phyloP scores from a whole-genome alignment of 2,888 invertebrate species.

The Macrophya annulata region DNA sequence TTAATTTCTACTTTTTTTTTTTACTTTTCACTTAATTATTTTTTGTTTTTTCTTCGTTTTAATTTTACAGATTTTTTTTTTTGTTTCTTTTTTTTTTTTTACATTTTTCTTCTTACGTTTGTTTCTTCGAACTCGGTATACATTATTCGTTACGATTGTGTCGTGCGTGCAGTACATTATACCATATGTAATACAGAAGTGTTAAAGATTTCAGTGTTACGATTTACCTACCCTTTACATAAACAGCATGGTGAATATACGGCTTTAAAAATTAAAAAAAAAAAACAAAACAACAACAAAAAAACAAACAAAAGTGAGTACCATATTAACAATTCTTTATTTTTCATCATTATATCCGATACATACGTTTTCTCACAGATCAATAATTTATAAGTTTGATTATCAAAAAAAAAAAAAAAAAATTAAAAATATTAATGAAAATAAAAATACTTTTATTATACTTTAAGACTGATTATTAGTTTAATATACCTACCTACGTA shows the following conservation, averaged over 20 bases:
- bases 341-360: no score
- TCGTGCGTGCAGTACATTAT: constrained; percentile 11
- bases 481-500: background rate
- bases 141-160: background rate
- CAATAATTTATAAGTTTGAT: background rate
- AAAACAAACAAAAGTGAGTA: constrained; percentile 7
- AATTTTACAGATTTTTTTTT: background rate
- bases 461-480: background rate
- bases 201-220: constrained; percentile 15
- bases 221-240: background rate
- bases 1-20: no score
- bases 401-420: background rate
- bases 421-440: background rate
- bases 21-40: background rate
- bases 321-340: background rate
- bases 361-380: no score
- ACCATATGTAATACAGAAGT: background rate
- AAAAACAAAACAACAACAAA: no score
- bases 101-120: background rate
- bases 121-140: no score
- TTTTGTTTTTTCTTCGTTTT: background rate
- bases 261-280: constrained; percentile 3
- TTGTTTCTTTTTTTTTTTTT: background rate
- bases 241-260: constrained; percentile 38
- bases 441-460: background rate